Base-by-base conservation (phyloP, 2,797 vertebrate genomes). In the Protonibea diacanthus region DNA sequence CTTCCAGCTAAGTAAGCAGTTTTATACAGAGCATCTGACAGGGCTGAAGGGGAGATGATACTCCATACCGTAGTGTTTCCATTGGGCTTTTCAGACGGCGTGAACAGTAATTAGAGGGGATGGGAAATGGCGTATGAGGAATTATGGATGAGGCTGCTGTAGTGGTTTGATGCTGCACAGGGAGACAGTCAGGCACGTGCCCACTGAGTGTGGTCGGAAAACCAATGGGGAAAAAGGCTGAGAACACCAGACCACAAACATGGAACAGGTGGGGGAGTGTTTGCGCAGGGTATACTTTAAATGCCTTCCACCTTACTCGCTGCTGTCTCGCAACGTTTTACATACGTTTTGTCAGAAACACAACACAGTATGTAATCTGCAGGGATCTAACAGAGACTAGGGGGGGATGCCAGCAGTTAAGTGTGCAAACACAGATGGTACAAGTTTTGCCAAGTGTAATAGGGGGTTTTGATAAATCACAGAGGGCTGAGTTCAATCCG, bases 71-170 rank as follows among this genome's bases (percentile, higher is more conserved):
- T 38, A 60, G 65, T 9, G 53, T 78, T 85, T 81, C 77, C 65
- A 64, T 6, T 29, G 52, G 56, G 76, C 51, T 80, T 68, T 76
- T 82, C 47, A 68, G 72, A 61, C 83, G 73, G 67, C 0, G 1
- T 0, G 3, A 76, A 48, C 51, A 40, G 67, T 80, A 82, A 85
- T 91, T 82, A 81, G 63, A 82, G 27, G 48, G 52, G 69, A 78
- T 64, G 63, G 71, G 72, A 87, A 74, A 12, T 42, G 45, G 51
- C 1, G 38, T 56, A 29, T 27, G 56, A 74, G 60, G 71, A 88
- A 87, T 89, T 80, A 80, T 76, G 69, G 77, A 82, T 87, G 86
- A 89, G 63, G 61, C 63, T 51, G 64, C 56, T 67, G 40, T 47
- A 13, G 23, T 51, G 53, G 67, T 77, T 70, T 81, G 83, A 85